phyloP scores from a whole-genome alignment of 2,888 invertebrate genomes.

The Eudasyphora cyanicolor region DNA sequence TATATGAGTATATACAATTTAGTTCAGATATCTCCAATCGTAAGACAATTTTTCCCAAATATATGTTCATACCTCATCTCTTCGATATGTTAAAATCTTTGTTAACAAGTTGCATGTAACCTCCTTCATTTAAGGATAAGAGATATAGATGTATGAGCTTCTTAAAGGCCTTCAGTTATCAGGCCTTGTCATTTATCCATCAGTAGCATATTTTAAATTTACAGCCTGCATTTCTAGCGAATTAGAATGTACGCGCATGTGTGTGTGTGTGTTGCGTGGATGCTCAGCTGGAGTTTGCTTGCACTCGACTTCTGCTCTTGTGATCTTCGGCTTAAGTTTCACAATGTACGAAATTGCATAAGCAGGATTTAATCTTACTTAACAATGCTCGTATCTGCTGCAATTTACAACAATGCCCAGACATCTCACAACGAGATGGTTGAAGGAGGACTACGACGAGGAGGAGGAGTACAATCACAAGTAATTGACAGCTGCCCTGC shows the following conservation, averaged over 20 bases:
- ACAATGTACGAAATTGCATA: slow-evolving; percentile 54
- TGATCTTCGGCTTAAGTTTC: slow-evolving; percentile 63
- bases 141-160: too few species aligned
- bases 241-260: background rate
- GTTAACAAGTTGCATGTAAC: too few species aligned
- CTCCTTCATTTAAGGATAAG: too few species aligned
- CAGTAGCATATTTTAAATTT: too few species aligned
- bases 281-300: slow-evolving; percentile 51
- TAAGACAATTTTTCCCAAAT: too few species aligned
- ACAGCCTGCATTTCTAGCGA: too few species aligned
- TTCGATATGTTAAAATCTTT: too few species aligned
- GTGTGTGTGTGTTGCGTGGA: slow-evolving; percentile 35
- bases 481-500: slow-evolving; percentile 63
- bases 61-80: too few species aligned
- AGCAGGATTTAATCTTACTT: slow-evolving; percentile 59
- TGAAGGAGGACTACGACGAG: background rate
- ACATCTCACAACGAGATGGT: background rate
- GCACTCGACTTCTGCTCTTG: slow-evolving; percentile 63
- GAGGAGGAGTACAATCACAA: slow-evolving; percentile 53
- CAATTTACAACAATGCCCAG: background rate
- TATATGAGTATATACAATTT: too few species aligned
- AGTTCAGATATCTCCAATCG: too few species aligned
- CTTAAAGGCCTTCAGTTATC: too few species aligned
- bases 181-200: too few species aligned
- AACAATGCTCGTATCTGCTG: slow-evolving; percentile 36